Base-by-base conservation (phyloP, 1,140 invertebrate genomes). In the Bombus haemorrhoidalis region DNA sequence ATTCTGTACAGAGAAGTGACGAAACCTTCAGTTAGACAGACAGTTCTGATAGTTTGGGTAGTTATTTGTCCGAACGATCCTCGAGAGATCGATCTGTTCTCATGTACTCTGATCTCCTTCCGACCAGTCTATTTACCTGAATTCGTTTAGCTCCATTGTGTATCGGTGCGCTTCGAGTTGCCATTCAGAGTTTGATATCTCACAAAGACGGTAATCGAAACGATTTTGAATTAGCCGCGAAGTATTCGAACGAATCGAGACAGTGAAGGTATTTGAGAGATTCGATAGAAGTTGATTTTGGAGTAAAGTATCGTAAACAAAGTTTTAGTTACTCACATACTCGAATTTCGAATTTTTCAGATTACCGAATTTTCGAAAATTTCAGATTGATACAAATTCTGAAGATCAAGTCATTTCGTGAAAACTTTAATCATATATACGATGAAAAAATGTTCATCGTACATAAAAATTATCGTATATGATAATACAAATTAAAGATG, bases 1-100 rank as follows among this genome's bases (percentile, higher is more conserved):
- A 73, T 73, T 47, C n/a, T 34, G 57, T 22, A 12, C 6, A 12
- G 47, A 59, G 69, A 81, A 73, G 53, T 37, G 74, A 76, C 59
- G 74, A 57, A 59, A 76, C 81, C 43, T 47, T 43, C 59, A 47
- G 57, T 62, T 64, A 82, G 71, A 75, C 66, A 64, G 32, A 73
- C 53, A 82, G 71, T 82, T 47, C 71, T 47, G 57, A 28, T 64
- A 75, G 81, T 82, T 75, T 74, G 12, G 69, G n/a, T 53, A 81
- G 53, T 81, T 73, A 74, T 74, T 81, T 81, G 80, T 74, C 80
- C 39, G 69, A 72, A 73, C 79, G 71, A 57, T 81, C 28, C 69
- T n/a, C 9, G 18, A 28, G n/a, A 8, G 32, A 64, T 81, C 39
- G 39, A 81, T 62, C 28, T 62, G 28, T 28, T 62, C 68, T 43